Conservation (phyloP, 2,888 invertebrate genomes). For the Campaea margaritaria region DNA sequence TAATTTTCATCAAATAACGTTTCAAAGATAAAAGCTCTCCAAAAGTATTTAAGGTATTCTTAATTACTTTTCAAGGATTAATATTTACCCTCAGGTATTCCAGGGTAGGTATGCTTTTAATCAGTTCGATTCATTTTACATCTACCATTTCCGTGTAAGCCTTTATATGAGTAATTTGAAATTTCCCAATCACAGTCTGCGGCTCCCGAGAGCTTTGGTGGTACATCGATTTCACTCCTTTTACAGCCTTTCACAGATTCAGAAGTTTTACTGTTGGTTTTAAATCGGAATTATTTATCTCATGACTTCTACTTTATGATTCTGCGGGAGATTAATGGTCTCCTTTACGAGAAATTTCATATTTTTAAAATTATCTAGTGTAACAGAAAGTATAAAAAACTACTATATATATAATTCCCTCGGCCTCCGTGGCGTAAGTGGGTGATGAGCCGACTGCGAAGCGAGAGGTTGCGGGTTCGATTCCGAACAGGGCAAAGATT, state of each 20-base stretch:
- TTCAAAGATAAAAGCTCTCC: too few relatives aligned
- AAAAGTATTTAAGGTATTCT: too few relatives aligned
- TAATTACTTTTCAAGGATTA: background rate
- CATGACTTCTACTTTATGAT: background rate
- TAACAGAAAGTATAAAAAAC: too few relatives aligned
- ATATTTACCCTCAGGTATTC: background rate
- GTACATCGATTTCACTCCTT: constrained; percentile 14
- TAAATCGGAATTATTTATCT: constrained; percentile 13
- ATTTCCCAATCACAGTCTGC: constrained; percentile 29
- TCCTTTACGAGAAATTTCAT: too few relatives aligned
- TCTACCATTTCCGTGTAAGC: background rate
- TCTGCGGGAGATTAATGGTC: too few relatives aligned
- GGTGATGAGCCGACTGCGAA: too few relatives aligned
- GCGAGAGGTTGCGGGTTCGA: too few relatives aligned
- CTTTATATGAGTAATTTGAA: constrained; percentile 1
- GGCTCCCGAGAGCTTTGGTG: constrained; percentile 9
- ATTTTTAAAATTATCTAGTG: too few relatives aligned
- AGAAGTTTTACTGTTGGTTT: constrained; percentile 19
- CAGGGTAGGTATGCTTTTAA: background rate
- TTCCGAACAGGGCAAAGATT: too few relatives aligned
- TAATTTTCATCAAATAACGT: too few relatives aligned
- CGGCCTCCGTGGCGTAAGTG: too few relatives aligned
- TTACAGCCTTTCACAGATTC: constrained; percentile 4
- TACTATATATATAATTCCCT: too few relatives aligned
- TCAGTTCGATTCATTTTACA: background rate